Evolutionary conservation across 1,140 invertebrate species (phyloP).

Genomic region (Heliconius hewitsoni): DNA sequence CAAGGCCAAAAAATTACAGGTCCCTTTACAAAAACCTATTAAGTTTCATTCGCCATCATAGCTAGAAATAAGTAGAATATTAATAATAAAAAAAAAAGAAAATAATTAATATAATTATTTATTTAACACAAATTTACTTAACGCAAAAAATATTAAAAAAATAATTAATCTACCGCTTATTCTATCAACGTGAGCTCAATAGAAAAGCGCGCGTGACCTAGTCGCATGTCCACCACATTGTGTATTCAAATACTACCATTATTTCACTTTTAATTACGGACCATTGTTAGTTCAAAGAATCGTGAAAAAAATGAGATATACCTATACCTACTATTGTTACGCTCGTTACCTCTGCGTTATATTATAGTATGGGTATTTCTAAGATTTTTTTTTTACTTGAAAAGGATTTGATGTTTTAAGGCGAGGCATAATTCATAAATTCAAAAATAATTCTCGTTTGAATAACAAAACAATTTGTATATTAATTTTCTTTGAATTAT

Average conservation of each 20-base stretch:
- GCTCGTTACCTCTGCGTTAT: conserved; percentile 26
- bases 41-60: no score
- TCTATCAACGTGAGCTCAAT: neutral
- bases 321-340: conserved; percentile 21
- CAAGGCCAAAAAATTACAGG: no score
- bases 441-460: no score
- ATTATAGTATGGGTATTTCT: conserved; percentile 13
- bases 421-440: neutral
- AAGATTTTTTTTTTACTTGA: neutral
- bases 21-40: no score
- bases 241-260: conserved; percentile 38
- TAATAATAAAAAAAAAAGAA: no score
- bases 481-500: no score
- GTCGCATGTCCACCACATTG: conserved; percentile 36
- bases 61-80: no score
- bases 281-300: conserved; percentile 37
- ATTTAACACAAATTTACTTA: no score
- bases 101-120: no score
- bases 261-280: conserved; percentile 36
- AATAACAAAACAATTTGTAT: no score
- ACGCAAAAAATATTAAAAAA: neutral
- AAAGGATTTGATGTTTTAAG: neutral
- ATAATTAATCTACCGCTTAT: neutral
- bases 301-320: conserved; percentile 19
- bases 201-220: conserved; percentile 29